These are phyloP conservation scores for Tenebrosternarchus preto DNA, from an alignment of 2,113 vertebrate genomes.

Conservation along the genomic window DNA sequence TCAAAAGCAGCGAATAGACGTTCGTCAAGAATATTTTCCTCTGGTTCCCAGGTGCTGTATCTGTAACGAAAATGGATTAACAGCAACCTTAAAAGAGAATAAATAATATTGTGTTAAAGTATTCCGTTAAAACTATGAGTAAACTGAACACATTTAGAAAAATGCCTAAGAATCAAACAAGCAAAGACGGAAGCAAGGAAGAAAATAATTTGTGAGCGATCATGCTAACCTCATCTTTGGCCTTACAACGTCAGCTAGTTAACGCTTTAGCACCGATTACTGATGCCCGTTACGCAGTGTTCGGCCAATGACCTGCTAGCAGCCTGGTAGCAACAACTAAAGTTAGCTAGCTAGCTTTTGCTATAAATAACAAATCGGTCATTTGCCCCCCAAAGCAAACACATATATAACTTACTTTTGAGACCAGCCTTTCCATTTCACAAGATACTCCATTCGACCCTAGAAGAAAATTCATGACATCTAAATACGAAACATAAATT, in stretches of 20 bases:
- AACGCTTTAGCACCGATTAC: conserved; percentile 9
- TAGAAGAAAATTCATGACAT: conserved; percentile 66
- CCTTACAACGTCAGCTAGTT: conserved; percentile 29
- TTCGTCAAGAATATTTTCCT: conserved; percentile 96
- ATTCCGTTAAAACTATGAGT: not conserved
- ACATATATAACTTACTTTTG: conserved; percentile 88
- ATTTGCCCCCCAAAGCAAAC: not conserved
- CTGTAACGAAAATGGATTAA: conserved; percentile 66
- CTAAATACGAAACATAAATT: conserved; percentile 30
- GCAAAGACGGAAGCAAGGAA: not conserved
- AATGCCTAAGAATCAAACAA: not conserved
- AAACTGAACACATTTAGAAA: not conserved
- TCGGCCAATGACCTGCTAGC: conserved; percentile 27
- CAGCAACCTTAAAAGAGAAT: not conserved
- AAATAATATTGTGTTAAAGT: not conserved
- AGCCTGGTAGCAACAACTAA: not conserved
- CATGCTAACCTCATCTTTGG: conserved; percentile 19
- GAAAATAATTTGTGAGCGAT: not conserved
- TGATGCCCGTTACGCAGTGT: conserved; percentile 38
- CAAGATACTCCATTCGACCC: conserved; percentile 97
- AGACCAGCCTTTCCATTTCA: conserved; percentile 99
- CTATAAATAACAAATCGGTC: not conserved
- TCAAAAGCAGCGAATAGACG: conserved; percentile 95
- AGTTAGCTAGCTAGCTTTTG: not conserved
- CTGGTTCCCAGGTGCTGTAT: conserved; percentile 98